Evolutionary conservation across 2,888 invertebrate genomes (phyloP).

Genomic region (Allacma fusca): DNA sequence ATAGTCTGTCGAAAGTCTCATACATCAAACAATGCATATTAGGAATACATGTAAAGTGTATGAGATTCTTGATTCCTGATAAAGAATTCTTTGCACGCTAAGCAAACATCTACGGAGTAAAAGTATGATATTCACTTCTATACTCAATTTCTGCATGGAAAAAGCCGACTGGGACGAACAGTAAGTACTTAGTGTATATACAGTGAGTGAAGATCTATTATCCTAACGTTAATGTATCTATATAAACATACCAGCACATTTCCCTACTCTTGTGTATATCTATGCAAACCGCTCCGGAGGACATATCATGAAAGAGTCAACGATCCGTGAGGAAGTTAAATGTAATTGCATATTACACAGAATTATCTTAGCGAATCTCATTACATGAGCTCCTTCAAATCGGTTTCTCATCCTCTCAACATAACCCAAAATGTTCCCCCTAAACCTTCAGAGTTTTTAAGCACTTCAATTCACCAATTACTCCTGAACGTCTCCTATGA

Average conservation of each 20-base stretch:
- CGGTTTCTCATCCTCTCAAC: neutral
- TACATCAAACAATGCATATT: slow-evolving; percentile 6
- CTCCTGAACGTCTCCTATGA: too few relatives aligned
- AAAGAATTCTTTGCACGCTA: neutral
- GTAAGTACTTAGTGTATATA: too few relatives aligned
- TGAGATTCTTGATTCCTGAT: neutral
- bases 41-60: neutral
- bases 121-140: neutral
- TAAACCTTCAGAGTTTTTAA: too few relatives aligned
- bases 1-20: neutral
- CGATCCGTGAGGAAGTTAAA: neutral
- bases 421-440: neutral
- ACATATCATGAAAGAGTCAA: neutral
- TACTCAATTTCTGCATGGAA: neutral
- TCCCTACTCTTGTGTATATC: too few relatives aligned
- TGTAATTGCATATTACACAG: slow-evolving; percentile 8
- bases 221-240: too few relatives aligned
- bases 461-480: too few relatives aligned
- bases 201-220: too few relatives aligned
- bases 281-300: neutral
- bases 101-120: neutral
- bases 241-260: too few relatives aligned
- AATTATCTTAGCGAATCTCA: slow-evolving; percentile 3
- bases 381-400: slow-evolving; percentile 3
- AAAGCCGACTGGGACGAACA: too few relatives aligned